These are phyloP conservation scores for Melanotaenia trifasciata DNA, from an alignment of 2,797 vertebrate species.

Conservation along the genomic window DNA sequence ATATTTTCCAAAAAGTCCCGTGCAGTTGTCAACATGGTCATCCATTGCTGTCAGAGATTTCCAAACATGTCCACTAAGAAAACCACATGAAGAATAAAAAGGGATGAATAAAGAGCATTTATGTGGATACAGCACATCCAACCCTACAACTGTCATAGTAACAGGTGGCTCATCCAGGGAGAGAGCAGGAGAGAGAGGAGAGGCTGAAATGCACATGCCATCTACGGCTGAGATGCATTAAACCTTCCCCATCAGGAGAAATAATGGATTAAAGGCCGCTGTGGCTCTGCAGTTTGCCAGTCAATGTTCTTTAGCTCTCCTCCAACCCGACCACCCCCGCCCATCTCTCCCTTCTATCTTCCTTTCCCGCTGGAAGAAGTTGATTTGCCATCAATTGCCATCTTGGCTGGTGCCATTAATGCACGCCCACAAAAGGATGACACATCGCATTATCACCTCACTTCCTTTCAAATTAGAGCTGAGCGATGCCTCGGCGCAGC, in stretches of 20 bases:
- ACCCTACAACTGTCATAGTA: constrained; percentile 67
- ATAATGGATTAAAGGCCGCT: constrained; percentile 93
- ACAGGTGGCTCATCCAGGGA: constrained; percentile 64
- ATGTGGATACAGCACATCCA: constrained; percentile 47
- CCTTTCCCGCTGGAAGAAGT: constrained; percentile 86
- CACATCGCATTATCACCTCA: constrained; percentile 89
- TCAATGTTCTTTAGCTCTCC: constrained; percentile 92
- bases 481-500: constrained; percentile 88
- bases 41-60: constrained; percentile 2
- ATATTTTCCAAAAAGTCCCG: constrained; percentile 1
- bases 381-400: constrained; percentile 90
- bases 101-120: constrained; percentile 68
- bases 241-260: constrained; percentile 88
- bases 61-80: constrained; percentile 15
- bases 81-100: constrained; percentile 34
- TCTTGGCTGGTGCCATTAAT: constrained; percentile 92
- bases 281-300: constrained; percentile 86
- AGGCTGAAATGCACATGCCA: constrained; percentile 77
- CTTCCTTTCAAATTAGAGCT: constrained; percentile 93
- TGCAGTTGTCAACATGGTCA: constrained; percentile 3
- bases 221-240: constrained; percentile 88
- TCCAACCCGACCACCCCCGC: constrained; percentile 60
- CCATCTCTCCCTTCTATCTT: constrained; percentile 34
- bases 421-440: constrained; percentile 92
- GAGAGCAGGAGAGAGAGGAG: constrained; percentile 27